These are phyloP conservation scores for Elegia similella DNA, from an alignment of 2,888 invertebrate genomes.

Conservation along the genomic window DNA sequence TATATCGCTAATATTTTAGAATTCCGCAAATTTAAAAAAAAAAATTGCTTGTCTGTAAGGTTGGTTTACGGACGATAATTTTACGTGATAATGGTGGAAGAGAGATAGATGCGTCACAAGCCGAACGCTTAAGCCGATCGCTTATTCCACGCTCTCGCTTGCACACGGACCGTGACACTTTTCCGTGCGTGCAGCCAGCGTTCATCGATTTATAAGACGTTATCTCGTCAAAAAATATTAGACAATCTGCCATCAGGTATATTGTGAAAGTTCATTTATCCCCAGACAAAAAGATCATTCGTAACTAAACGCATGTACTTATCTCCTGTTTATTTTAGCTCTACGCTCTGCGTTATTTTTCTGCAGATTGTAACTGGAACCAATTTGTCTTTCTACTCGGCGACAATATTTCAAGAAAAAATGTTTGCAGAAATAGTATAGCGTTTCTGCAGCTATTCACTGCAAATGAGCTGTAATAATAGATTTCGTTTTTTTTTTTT, in stretches of 20 bases:
- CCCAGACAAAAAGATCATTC: background rate
- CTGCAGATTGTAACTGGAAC: background rate
- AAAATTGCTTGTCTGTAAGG: too few species aligned
- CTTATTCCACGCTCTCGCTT: too few species aligned
- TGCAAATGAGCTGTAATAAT: slow-evolving; percentile 10
- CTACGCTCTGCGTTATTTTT: background rate
- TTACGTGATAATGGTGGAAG: too few species aligned
- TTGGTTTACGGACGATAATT: too few species aligned
- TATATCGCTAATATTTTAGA: too few species aligned
- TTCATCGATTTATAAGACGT: too few species aligned
- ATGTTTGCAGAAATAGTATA: background rate
- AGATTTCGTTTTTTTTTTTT: background rate
- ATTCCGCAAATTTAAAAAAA: too few species aligned
- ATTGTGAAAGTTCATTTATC: background rate
- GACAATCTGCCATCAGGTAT: background rate
- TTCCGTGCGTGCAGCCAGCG: too few species aligned
- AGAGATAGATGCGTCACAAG: too few species aligned
- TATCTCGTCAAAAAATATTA: too few species aligned
- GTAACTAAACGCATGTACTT: background rate
- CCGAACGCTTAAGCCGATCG: too few species aligned
- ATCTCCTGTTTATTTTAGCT: background rate
- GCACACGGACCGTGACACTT: too few species aligned
- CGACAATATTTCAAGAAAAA: slow-evolving; percentile 5
- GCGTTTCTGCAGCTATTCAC: background rate
- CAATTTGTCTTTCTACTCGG: slow-evolving; percentile 2